These are phyloP conservation scores for Carcina quercana DNA, from an alignment of 2,888 invertebrate species.

Conservation along the genomic window DNA sequence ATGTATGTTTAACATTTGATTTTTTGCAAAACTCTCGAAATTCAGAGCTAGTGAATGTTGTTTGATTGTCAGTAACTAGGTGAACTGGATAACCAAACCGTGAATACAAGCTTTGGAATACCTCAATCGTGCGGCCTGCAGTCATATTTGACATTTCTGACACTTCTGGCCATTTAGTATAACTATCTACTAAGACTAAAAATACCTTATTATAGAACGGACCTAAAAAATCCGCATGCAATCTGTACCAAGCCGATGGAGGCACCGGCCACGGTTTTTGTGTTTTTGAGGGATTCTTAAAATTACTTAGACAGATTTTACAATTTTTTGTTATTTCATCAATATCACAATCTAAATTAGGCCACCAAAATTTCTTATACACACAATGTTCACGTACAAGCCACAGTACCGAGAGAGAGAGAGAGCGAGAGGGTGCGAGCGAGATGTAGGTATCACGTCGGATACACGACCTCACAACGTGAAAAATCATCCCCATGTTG, in stretches of 20 bases:
- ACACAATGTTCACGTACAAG: no score
- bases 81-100: slow-evolving; percentile 10
- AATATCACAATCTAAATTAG: slow-evolving; percentile 8
- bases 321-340: slow-evolving; percentile 8
- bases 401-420: no score
- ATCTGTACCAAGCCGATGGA: slow-evolving; percentile 10
- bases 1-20: slow-evolving; percentile 10
- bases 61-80: slow-evolving; percentile 13
- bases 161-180: slow-evolving; percentile 10
- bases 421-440: no score
- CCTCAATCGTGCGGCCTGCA: slow-evolving; percentile 3
- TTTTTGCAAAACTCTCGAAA: slow-evolving; percentile 12
- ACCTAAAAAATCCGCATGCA: slow-evolving; percentile 7
- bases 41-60: slow-evolving; percentile 9
- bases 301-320: slow-evolving; percentile 3
- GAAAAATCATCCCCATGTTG: no score
- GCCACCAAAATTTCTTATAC: slow-evolving; percentile 13
- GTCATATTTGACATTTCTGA: slow-evolving; percentile 11
- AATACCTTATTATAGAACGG: slow-evolving; percentile 11
- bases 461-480: no score
- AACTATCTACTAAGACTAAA: slow-evolving; percentile 10
- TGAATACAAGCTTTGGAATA: slow-evolving; percentile 8
- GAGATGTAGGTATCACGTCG: no score
- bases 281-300: slow-evolving; percentile 6
- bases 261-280: slow-evolving; percentile 8